Conservation (phyloP, 2,797 vertebrate genomes). For the Sciaenops ocellatus region DNA sequence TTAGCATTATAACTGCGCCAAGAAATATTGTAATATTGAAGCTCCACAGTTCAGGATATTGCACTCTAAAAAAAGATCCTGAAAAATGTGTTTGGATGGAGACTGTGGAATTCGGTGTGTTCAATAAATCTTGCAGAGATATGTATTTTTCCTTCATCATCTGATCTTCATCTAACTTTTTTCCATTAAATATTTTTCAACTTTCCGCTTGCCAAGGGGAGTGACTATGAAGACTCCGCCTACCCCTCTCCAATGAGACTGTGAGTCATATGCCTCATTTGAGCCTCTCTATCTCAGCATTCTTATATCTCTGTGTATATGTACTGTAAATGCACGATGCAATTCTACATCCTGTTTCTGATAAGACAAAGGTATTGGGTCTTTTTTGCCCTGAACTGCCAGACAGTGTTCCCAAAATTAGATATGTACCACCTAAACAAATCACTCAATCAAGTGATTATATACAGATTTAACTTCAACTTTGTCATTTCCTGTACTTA, state of each 20-base stretch:
- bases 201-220: slow-evolving; percentile 72
- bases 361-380: slow-evolving; percentile 5
- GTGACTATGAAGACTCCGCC: slow-evolving; percentile 79
- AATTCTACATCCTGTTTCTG: slow-evolving; percentile 28
- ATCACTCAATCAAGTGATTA: neutral
- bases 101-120: neutral
- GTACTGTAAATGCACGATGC: neutral
- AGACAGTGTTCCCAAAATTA: neutral
- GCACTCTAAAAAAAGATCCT: neutral
- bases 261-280: slow-evolving; percentile 73
- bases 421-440: slow-evolving; percentile 6
- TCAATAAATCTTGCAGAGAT: neutral
- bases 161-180: slow-evolving; percentile 1
- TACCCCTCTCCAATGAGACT: slow-evolving; percentile 76
- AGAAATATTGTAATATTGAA: neutral
- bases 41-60: neutral
- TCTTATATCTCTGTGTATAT: neutral
- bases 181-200: slow-evolving; percentile 16
- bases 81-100: neutral
- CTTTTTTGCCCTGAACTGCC: slow-evolving; percentile 2
- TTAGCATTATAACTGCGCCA: neutral
- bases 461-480: neutral
- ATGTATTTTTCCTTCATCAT: neutral
- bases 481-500: too few relatives aligned
- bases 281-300: neutral